These are phyloP conservation scores for Pica pica DNA, from an alignment of 2,113 vertebrate species.

Conservation along the genomic window DNA sequence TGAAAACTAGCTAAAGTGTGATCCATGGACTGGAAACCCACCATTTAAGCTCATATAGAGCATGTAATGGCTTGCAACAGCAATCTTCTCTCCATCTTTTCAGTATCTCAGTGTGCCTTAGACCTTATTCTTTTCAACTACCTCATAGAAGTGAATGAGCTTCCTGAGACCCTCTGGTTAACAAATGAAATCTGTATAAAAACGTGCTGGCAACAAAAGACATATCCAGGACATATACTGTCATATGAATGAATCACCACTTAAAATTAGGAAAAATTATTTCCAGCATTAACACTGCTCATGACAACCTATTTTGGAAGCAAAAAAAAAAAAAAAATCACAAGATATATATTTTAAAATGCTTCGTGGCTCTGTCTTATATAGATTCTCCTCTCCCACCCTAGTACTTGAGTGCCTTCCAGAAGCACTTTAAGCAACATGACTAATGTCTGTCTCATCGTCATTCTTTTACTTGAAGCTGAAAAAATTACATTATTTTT, in stretches of 20 bases:
- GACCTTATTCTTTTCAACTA: background rate
- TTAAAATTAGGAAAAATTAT: conserved; percentile 20
- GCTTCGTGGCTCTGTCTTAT: background rate
- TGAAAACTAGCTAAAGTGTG: background rate
- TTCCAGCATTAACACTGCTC: background rate
- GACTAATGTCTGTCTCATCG: conserved; percentile 38
- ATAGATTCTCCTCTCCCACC: background rate
- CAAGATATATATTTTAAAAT: conserved; percentile 9
- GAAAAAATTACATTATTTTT: conserved; percentile 35
- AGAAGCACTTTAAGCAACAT: conserved; percentile 19
- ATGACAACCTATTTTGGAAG: background rate
- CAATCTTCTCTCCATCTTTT: background rate
- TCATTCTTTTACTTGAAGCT: background rate
- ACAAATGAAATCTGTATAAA: background rate
- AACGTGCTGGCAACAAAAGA: background rate
- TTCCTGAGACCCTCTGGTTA: background rate
- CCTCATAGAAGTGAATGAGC: background rate
- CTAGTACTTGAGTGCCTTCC: background rate
- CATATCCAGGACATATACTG: background rate
- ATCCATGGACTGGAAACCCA: background rate
- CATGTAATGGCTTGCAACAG: background rate
- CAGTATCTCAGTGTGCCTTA: background rate
- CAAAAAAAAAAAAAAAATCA: background rate
- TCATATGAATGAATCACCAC: conserved; percentile 15
- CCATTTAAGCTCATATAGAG: background rate